Percentiles rank a stretch among this genome's conserved stretches.
phyloP scores from a whole-genome alignment of 37 sponge, comb jelly and placozoan genomes.

The Beroe forskalii region DNA sequence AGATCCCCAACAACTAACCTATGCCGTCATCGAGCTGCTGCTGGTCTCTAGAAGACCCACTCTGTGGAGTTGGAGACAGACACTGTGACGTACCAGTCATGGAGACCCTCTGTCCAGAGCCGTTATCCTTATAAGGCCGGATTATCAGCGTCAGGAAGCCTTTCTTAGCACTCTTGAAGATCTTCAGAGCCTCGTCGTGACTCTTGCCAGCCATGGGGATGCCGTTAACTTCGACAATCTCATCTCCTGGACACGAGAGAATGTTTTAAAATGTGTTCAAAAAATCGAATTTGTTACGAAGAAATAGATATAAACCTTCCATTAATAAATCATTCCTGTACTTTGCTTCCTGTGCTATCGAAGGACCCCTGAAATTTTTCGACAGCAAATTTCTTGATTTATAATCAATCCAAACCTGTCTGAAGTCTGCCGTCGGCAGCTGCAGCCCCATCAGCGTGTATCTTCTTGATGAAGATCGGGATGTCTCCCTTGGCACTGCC shows the following conservation, averaged over 20 bases:
- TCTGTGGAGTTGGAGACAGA: background rate
- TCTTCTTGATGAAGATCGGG: conserved; percentile 81
- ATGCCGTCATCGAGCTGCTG: conserved; percentile 38
- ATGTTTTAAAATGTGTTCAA: no score
- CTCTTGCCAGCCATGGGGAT: conserved; percentile 69
- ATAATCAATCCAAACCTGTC: no score
- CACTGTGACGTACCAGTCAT: background rate
- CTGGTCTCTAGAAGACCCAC: background rate
- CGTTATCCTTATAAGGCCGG: conserved; percentile 38
- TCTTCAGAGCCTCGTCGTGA: conserved; percentile 81
- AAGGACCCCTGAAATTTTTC: no score
- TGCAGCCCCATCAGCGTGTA: conserved; percentile 76
- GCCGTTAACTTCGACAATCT: conserved; percentile 77
- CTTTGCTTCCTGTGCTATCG: no score
- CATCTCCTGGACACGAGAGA: conserved; percentile 70
- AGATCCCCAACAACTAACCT: no score
- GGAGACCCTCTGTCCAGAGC: background rate
- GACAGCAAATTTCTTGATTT: no score
- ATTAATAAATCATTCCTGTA: no score
- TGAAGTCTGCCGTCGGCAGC: conserved; percentile 78
- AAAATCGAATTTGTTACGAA: no score
- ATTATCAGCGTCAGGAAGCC: conserved; percentile 41
- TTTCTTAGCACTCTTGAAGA: conserved; percentile 70
- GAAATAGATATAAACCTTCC: no score
- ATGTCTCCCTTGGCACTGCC: conserved; percentile 81